Evolutionary conservation across 1,140 invertebrate genomes (phyloP), one percentile per base, ranked within the genome.

Genomic region (Pygmarrhopalites habei): DNA sequence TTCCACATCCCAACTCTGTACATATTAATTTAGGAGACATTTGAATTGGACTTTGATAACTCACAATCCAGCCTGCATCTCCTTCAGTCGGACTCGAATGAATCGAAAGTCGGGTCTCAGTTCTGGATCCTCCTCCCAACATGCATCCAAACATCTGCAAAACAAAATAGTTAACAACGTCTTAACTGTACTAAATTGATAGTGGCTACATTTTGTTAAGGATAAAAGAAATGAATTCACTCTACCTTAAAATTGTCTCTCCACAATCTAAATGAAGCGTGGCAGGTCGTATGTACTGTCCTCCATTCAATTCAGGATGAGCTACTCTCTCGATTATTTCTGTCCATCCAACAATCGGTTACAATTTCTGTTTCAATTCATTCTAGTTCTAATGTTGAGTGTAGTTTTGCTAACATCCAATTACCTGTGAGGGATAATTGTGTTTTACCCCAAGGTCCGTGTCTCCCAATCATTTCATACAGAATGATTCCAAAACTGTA

Each of bases 121-220:
- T n/a, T 86, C 83, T 0, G 85, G 80, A 32, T 87, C 81, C 74
- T 90, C 87, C 51, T 84, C 79, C 88, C 88, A 91, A 72, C 88
- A 89, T 1, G 83, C 79, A 71, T 84, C 81, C 71, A 92, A 82
- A 35, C 5, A 35, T 35, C n/a, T n/a, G n/a, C n/a, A n/a, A n/a
- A 15, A 35, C 32, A 35, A 35, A 35, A 7, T 35, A 35, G 32
- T 35, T 7, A 35, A 35, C 15, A 35, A 35, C n/a, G n/a, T n/a
- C n/a, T n/a, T n/a, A n/a, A n/a, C n/a, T n/a, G n/a, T n/a, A n/a
- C n/a, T n/a, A n/a, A n/a, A n/a, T n/a, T n/a, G n/a, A n/a, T n/a
- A n/a, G n/a, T n/a, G n/a, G n/a, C n/a, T n/a, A n/a, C n/a, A n/a
- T n/a, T n/a, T n/a, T n/a, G n/a, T n/a, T n/a, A n/a, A n/a, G n/a